Evolutionary conservation across 2,113 vertebrate genomes (phyloP).

Genomic region (Steatornis caripensis): DNA sequence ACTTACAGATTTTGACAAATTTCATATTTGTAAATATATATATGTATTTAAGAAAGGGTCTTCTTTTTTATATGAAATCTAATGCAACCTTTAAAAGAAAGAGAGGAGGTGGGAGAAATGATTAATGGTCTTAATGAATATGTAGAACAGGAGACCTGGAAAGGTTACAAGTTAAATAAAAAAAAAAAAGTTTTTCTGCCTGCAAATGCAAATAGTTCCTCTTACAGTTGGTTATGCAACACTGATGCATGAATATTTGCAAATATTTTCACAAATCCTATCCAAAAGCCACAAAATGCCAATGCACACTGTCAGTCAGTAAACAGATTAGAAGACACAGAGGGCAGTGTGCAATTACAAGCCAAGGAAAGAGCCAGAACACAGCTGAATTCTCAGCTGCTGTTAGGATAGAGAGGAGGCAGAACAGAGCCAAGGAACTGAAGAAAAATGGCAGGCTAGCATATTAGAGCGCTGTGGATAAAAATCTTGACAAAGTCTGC

Average conservation of each 20-base stretch:
- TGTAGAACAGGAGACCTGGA: conserved; percentile 18
- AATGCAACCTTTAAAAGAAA: conserved; percentile 14
- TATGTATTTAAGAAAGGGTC: background rate
- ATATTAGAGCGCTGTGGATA: background rate
- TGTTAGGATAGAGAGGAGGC: background rate
- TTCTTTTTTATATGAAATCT: background rate
- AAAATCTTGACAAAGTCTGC: background rate
- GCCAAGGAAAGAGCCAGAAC: background rate
- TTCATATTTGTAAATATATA: background rate
- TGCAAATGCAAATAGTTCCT: conserved; percentile 28
- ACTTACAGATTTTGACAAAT: background rate
- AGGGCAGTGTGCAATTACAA: conserved; percentile 10
- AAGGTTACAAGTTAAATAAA: conserved; percentile 34
- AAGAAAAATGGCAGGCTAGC: background rate
- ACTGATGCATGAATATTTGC: conserved; percentile 18
- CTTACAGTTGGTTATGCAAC: background rate
- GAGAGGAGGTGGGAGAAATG: background rate
- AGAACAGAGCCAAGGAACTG: background rate
- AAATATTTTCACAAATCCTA: conserved; percentile 46
- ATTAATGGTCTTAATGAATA: conserved; percentile 54
- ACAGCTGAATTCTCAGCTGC: background rate
- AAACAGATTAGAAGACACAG: conserved; percentile 42
- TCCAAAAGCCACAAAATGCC: conserved; percentile 29
- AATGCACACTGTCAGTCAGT: background rate
- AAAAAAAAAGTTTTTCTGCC: conserved; percentile 42